phyloP scores from a whole-genome alignment of 1,140 invertebrate species.

The Drosophila nasuta region DNA sequence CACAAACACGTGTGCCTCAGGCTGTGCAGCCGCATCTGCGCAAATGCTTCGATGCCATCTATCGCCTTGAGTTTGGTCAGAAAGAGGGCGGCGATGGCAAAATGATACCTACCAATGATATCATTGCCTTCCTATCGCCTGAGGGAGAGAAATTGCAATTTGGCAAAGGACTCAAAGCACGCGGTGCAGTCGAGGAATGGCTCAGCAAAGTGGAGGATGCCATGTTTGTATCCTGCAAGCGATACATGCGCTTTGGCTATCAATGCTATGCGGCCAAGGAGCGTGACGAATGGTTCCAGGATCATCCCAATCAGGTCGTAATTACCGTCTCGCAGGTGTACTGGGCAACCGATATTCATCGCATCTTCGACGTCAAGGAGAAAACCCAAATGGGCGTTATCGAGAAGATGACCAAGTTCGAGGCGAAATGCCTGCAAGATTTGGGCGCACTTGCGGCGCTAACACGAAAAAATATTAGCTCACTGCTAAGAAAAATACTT shows the following conservation, averaged over 20 bases:
- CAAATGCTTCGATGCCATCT: slow-evolving; percentile 95
- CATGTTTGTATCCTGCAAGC: slow-evolving; percentile 91
- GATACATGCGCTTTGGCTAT: slow-evolving; percentile 89
- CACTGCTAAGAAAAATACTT: slow-evolving; percentile 90
- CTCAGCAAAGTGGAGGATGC: slow-evolving; percentile 93
- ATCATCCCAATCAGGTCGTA: slow-evolving; percentile 87
- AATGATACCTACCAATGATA: slow-evolving; percentile 89
- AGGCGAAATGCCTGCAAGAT: slow-evolving; percentile 89
- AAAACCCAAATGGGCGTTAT: slow-evolving; percentile 77
- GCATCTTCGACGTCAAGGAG: slow-evolving; percentile 87
- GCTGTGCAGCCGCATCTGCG: slow-evolving; percentile 95
- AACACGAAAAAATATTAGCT: slow-evolving; percentile 89
- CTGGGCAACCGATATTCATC: slow-evolving; percentile 92
- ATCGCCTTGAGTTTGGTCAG: slow-evolving; percentile 91
- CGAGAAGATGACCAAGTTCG: slow-evolving; percentile 88
- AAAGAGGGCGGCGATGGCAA: slow-evolving; percentile 84
- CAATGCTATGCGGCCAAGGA: slow-evolving; percentile 80
- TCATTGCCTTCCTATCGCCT: slow-evolving; percentile 94
- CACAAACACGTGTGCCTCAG: slow-evolving; percentile 94
- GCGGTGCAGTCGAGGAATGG: slow-evolving; percentile 96
- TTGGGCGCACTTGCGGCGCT: slow-evolving; percentile 91
- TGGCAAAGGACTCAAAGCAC: slow-evolving; percentile 92
- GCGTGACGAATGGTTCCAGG: slow-evolving; percentile 83
- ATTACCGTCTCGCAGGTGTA: slow-evolving; percentile 94
- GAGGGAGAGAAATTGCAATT: slow-evolving; percentile 92